A percentile compares a stretch with the other conserved stretches of the same genome.
Conservation (phyloP, 2,113 vertebrate species). For the Antennarius striatus region DNA sequence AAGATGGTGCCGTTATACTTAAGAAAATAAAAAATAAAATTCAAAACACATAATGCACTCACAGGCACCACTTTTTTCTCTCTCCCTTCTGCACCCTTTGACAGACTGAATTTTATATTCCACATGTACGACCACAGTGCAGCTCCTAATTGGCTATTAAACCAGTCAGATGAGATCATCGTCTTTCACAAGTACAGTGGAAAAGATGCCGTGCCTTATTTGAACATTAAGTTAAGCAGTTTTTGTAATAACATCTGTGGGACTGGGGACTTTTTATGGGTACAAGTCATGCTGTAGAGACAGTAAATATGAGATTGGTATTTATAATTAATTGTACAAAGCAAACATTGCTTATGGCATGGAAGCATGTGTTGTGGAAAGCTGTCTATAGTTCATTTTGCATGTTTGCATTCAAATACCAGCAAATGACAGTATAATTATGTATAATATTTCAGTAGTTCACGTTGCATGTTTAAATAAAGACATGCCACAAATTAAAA, state of each 20-base stretch:
- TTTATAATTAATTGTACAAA: conserved; percentile 24
- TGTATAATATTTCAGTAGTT: too few species aligned
- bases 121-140: too few species aligned
- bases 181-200: conserved; percentile 8
- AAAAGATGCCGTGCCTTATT: conserved; percentile 50
- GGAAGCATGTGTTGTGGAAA: conserved; percentile 13
- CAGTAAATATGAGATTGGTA: conserved; percentile 9
- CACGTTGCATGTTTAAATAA: conserved; percentile 30
- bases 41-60: too few species aligned
- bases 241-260: conserved; percentile 50
- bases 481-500: conserved; percentile 12
- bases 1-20: too few species aligned
- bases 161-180: too few species aligned
- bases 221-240: conserved; percentile 33
- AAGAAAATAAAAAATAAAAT: too few species aligned
- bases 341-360: conserved; percentile 6
- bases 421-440: conserved; percentile 13
- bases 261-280: neutral
- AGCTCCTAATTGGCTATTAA: too few species aligned
- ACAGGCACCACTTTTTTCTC: too few species aligned
- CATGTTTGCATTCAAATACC: conserved; percentile 29
- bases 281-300: neutral
- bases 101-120: too few species aligned
- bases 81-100: too few species aligned
- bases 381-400: conserved; percentile 22